A percentile compares a stretch with the other conserved stretches of the same genome.
These are phyloP conservation scores for Neofelis nebulosa DNA, from an alignment of 2,113 vertebrate genomes.

Conservation along the genomic window DNA sequence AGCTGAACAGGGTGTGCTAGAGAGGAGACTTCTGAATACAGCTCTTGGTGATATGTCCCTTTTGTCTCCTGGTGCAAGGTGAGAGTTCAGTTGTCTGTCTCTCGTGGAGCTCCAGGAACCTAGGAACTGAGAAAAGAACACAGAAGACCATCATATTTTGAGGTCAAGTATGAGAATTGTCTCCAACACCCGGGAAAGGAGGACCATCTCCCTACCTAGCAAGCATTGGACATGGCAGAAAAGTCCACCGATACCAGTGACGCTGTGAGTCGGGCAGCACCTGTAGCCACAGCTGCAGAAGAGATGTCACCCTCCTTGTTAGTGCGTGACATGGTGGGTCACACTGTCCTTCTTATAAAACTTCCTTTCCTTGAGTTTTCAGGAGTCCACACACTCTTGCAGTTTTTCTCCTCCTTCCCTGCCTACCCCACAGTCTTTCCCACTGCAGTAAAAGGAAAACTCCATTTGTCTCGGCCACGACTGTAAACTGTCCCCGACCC, in stretches of 20 bases:
- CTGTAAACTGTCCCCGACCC: background rate
- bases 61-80: background rate
- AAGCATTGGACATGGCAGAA: background rate
- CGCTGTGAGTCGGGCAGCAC: background rate
- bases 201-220: background rate
- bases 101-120: background rate
- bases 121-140: background rate
- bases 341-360: background rate
- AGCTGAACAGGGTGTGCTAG: background rate
- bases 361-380: background rate
- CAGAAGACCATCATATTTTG: background rate
- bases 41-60: background rate
- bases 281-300: background rate
- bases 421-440: background rate
- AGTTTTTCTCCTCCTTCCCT: background rate
- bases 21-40: background rate
- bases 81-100: background rate
- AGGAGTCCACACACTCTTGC: background rate
- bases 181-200: background rate
- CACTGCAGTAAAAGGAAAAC: background rate
- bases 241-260: background rate
- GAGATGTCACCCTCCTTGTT: background rate
- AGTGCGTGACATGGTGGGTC: background rate
- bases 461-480: background rate
- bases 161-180: background rate